Conservation (phyloP, 2,113 vertebrate genomes). For the Haliaeetus leucogaster region DNA sequence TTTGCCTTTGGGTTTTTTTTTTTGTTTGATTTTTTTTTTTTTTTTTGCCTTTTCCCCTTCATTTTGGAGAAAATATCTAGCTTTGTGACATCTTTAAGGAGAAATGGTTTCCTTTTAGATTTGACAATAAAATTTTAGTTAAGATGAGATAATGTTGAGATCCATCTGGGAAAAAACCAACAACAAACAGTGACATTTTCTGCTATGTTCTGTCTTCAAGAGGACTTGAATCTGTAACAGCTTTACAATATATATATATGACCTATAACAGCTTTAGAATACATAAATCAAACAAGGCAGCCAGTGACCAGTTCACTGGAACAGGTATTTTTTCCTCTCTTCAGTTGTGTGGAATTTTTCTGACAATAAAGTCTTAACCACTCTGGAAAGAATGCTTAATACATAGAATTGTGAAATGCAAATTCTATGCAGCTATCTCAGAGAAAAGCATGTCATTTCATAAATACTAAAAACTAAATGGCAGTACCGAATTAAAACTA, state of each 20-base stretch:
- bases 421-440: not conserved
- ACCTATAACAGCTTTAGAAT: not conserved
- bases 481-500: constrained; percentile 15
- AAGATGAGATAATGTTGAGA: not conserved
- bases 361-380: constrained; percentile 44
- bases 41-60: not conserved
- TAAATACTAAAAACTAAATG: constrained; percentile 46
- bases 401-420: not conserved
- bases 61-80: fast-evolving
- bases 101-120: not conserved
- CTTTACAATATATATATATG: not conserved
- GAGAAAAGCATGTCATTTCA: not conserved
- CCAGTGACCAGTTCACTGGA: not conserved
- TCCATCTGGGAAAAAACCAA: not conserved
- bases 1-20: not conserved
- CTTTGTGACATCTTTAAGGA: not conserved
- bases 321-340: not conserved
- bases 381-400: not conserved
- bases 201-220: constrained; percentile 12
- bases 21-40: not conserved
- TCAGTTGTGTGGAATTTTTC: not conserved
- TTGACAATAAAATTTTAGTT: not conserved
- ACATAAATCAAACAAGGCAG: not conserved
- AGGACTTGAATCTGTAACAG: not conserved
- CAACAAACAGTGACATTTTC: not conserved